A percentile compares a stretch with the other conserved stretches of the same genome.
phyloP scores from a whole-genome alignment of 92 coral and sea anemone species.

The Zoanthus sansibaricus region DNA sequence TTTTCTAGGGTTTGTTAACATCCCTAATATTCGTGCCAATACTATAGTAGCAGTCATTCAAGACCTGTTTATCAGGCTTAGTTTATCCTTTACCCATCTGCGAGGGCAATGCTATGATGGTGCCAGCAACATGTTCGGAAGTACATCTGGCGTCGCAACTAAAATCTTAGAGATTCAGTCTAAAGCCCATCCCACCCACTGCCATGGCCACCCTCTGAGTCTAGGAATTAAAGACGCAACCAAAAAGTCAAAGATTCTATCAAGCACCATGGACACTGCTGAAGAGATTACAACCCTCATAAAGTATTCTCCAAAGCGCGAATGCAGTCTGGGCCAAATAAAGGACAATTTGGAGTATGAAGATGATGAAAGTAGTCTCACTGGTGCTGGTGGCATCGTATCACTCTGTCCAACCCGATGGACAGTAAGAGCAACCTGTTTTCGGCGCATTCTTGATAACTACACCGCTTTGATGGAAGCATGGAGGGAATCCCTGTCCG shows the following conservation, averaged over 20 bases:
- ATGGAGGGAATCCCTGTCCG: neutral
- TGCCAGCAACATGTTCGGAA: conserved; percentile 1
- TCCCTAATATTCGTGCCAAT: conserved; percentile 5
- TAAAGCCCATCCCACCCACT: conserved; percentile 1
- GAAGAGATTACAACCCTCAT: neutral
- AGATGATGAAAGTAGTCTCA: neutral
- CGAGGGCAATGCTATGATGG: conserved; percentile 13
- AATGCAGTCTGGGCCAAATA: neutral
- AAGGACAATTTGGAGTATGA: neutral
- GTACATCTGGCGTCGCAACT: conserved; percentile 2
- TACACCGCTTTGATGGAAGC: neutral
- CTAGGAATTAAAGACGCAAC: neutral
- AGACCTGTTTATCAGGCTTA: conserved; percentile 16
- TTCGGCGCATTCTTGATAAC: neutral
- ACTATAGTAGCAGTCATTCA: conserved; percentile 14
- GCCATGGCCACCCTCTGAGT: neutral
- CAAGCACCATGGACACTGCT: neutral
- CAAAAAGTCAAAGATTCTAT: neutral
- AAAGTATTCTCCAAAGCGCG: neutral
- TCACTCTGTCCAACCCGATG: neutral
- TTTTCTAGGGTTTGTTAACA: conserved; percentile 11
- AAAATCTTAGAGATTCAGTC: neutral
- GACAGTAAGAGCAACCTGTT: neutral
- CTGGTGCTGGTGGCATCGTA: neutral
- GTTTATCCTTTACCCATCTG: neutral